Conservation (phyloP, 2,113 vertebrate species). For the Ictidomys tridecemlineatus region DNA sequence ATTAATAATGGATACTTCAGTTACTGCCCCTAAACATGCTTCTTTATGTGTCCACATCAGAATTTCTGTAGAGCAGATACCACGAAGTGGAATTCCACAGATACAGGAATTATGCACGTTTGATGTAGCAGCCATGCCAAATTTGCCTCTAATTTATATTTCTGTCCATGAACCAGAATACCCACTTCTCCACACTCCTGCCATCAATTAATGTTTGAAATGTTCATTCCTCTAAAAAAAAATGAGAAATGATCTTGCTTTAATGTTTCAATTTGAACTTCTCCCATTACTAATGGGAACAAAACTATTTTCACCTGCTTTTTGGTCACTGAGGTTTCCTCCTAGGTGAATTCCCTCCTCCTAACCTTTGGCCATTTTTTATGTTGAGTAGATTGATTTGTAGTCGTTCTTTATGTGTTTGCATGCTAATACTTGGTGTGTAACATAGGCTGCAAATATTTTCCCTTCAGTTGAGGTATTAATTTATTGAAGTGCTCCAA, state of each 20-base stretch:
- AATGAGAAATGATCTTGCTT: slow-evolving; percentile 8
- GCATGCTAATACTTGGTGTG: not conserved
- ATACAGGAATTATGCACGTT: too few relatives aligned
- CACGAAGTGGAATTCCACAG: not conserved
- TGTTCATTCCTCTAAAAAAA: slow-evolving; percentile 44
- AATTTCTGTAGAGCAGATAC: not conserved
- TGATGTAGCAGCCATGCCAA: not conserved
- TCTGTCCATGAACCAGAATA: not conserved
- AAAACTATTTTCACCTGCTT: slow-evolving; percentile 39
- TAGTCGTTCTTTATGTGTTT: not conserved
- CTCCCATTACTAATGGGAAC: slow-evolving; percentile 41
- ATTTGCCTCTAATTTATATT: slow-evolving; percentile 9
- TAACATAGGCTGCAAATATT: not conserved
- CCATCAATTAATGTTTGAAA: slow-evolving; percentile 37
- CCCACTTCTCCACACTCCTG: slow-evolving; percentile 2
- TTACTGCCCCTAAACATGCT: not conserved
- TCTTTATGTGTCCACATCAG: not conserved
- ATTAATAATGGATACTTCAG: slow-evolving; percentile 13
- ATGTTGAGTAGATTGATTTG: not conserved
- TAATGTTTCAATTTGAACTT: slow-evolving; percentile 56
- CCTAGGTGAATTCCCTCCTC: slow-evolving; percentile 17
- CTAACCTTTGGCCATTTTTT: slow-evolving; percentile 48
- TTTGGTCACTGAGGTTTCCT: slow-evolving; percentile 13
- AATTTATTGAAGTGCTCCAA: not conserved
- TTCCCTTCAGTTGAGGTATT: not conserved